Base-by-base conservation (phyloP, 2,888 invertebrate species). In the Clivina fossor region DNA sequence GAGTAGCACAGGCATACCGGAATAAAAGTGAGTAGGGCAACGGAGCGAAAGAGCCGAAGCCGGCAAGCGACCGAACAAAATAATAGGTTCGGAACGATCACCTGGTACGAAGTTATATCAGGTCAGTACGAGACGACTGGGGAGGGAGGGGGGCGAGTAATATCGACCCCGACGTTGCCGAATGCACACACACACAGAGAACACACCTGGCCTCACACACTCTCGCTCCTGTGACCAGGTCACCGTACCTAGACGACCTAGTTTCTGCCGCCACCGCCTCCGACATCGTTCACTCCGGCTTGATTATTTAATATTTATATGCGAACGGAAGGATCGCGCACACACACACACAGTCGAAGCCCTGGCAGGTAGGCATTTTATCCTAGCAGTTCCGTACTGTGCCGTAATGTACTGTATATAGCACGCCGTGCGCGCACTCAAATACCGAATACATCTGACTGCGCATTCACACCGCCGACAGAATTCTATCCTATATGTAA, bases 251-350 rank as follows among this genome's bases (percentile, higher is more conserved):
- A 8, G 35, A 11, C 48, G 48, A 48, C 48, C 48, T 22, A 48
- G 37, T 46, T 48, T 37, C 26, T 24, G 26, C 48, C 48, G 22
- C 5, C 35, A 22, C 37, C 24, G 26, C 33, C 33, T 9, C 5
- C 33, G 4, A 9, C 30, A 2, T 30, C 4, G n/a, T 30, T 22
- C 48, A 37, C 35, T 37, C 30, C 24, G 48, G 33, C 48, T 35
- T 48, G 48, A 48, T 48, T 48, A 48, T 48, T 48, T 48, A 48
- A 48, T 48, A 48, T 48, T 48, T 48, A 48, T 48, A 35, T 35
- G 24, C 33, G 40, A 40, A 19, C 19, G 40, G 40, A 20, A 3
- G 16, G 15, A 41, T 13, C 13, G 4, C 15, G 22, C n/a, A 19
- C 4, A n/a, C n/a, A n/a, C n/a, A n/a, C n/a, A n/a, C n/a, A n/a